Evolutionary conservation across 2,888 invertebrate species (phyloP).

Genomic region (Dolomedes plantarius): DNA sequence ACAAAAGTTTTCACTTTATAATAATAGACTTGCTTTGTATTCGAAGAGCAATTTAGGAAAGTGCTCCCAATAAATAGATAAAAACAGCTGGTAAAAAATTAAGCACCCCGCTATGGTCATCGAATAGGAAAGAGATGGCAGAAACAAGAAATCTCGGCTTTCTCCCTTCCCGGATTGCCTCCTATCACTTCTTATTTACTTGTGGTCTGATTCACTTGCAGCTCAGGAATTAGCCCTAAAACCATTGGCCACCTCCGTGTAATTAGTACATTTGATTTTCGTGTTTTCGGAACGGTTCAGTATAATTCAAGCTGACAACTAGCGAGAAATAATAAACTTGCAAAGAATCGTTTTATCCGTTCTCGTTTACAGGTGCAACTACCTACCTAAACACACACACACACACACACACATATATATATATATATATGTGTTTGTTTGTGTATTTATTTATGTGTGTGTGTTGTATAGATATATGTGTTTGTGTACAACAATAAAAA

Average conservation of each 20-base stretch:
- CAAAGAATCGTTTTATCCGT: not conserved
- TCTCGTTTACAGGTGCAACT: not conserved
- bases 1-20: slow-evolving; percentile 70
- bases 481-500: too few relatives aligned
- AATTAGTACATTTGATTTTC: slow-evolving; percentile 35
- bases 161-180: slow-evolving; percentile 32
- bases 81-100: slow-evolving; percentile 67
- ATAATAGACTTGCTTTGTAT: slow-evolving; percentile 68
- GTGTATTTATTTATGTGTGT: too few relatives aligned
- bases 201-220: slow-evolving; percentile 37
- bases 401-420: too few relatives aligned
- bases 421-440: too few relatives aligned
- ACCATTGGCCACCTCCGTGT: slow-evolving; percentile 34
- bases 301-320: not conserved
- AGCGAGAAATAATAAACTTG: not conserved
- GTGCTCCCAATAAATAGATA: slow-evolving; percentile 70
- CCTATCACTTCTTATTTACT: slow-evolving; percentile 44
- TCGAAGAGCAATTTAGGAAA: slow-evolving; percentile 69
- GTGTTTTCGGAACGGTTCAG: not conserved
- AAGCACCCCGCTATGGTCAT: slow-evolving; percentile 55
- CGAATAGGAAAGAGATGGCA: slow-evolving; percentile 54
- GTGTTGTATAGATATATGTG: too few relatives aligned
- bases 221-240: slow-evolving; percentile 49
- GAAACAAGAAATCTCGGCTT: slow-evolving; percentile 50
- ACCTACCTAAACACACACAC: too few relatives aligned